Evolutionary conservation across 2,888 invertebrate genomes (phyloP).

Genomic region (Noctua comes): DNA sequence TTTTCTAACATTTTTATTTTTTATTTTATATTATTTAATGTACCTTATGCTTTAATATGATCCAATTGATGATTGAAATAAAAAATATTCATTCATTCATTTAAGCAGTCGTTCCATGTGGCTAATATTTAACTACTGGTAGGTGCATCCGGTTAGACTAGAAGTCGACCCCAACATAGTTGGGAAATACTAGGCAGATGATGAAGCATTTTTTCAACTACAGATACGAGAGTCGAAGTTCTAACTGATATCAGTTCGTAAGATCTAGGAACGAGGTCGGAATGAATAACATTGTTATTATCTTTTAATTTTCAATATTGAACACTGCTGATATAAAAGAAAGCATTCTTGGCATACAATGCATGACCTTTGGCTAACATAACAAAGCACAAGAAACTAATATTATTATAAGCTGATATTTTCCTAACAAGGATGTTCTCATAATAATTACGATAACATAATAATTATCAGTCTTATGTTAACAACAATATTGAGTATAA

Average conservation of each 20-base stretch:
- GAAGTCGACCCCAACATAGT: not conserved
- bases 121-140: too few relatives aligned
- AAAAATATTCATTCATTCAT: too few relatives aligned
- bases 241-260: not conserved
- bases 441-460: slow-evolving; percentile 8
- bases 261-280: not conserved
- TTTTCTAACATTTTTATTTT: too few relatives aligned
- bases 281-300: not conserved
- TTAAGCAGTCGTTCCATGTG: too few relatives aligned
- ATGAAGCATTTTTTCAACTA: too few relatives aligned
- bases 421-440: slow-evolving; percentile 4
- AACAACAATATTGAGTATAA: slow-evolving; percentile 8
- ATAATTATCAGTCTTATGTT: slow-evolving; percentile 7
- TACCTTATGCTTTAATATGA: too few relatives aligned
- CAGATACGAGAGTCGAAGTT: not conserved
- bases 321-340: not conserved
- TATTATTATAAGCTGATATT: slow-evolving; percentile 5
- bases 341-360: not conserved
- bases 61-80: too few relatives aligned
- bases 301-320: not conserved
- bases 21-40: too few relatives aligned
- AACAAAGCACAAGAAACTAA: not conserved
- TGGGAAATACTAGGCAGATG: not conserved
- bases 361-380: not conserved
- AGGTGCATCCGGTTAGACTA: too few relatives aligned